Conservation (phyloP, 1,140 invertebrate species). For the Saccostrea cuccullata region DNA sequence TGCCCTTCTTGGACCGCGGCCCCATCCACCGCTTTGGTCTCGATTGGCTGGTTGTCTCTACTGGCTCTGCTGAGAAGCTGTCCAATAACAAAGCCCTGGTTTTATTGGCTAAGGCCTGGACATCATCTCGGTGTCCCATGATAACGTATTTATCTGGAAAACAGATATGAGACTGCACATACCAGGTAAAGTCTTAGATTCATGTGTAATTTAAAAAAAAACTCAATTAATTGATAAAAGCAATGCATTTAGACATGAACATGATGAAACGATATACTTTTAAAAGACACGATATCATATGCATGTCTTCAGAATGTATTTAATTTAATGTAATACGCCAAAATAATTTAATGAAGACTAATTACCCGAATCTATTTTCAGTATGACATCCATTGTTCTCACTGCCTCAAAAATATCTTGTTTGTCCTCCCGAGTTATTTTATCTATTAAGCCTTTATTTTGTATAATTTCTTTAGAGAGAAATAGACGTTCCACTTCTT, state of each 20-base stretch:
- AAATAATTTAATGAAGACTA: neutral
- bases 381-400: neutral
- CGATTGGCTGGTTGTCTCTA: too few relatives aligned
- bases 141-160: neutral
- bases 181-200: too few relatives aligned
- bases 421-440: neutral
- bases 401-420: neutral
- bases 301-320: neutral
- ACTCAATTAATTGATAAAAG: too few relatives aligned
- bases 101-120: slow-evolving; percentile 8
- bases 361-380: neutral
- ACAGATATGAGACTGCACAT: neutral
- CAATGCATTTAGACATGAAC: too few relatives aligned
- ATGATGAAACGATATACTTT: too few relatives aligned
- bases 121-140: neutral
- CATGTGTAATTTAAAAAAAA: too few relatives aligned
- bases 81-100: neutral
- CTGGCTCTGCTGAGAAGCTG: neutral
- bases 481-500: neutral
- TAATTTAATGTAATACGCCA: neutral
- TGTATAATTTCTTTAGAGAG: slow-evolving; percentile 2
- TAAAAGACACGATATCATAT: neutral
- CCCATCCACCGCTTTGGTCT: neutral
- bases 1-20: neutral
- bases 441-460: neutral